These are phyloP conservation scores for Callyntrura guangdongensis DNA, from an alignment of 2,888 invertebrate species.

Conservation along the genomic window DNA sequence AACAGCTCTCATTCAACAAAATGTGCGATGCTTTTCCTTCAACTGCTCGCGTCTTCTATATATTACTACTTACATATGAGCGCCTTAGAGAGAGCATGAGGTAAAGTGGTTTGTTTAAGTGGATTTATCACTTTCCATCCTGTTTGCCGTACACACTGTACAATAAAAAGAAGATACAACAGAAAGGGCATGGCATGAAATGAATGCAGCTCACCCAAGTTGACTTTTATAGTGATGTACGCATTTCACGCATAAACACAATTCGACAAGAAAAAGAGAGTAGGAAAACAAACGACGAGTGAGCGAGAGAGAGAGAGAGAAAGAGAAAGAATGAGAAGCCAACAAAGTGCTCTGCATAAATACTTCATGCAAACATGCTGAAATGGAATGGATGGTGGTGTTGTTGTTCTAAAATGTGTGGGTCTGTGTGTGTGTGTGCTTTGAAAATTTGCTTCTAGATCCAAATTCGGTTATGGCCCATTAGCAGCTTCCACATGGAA, in stretches of 20 bases:
- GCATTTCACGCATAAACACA: slow-evolving; percentile 64
- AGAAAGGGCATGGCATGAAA: slow-evolving; percentile 54
- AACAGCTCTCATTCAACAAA: background rate
- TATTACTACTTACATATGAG: too few relatives aligned
- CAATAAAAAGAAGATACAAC: background rate
- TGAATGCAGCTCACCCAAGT: slow-evolving; percentile 65
- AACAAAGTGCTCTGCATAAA: slow-evolving; percentile 27
- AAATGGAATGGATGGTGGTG: slow-evolving; percentile 5
- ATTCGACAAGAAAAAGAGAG: slow-evolving; percentile 1
- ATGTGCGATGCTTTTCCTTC: slow-evolving; percentile 17
- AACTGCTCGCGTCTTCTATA: background rate
- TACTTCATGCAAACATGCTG: slow-evolving; percentile 11
- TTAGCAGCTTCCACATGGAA: slow-evolving; percentile 74
- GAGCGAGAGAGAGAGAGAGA: too few relatives aligned
- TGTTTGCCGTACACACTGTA: background rate
- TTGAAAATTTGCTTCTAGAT: slow-evolving; percentile 72
- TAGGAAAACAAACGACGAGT: slow-evolving; percentile 23
- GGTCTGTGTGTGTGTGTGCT: background rate
- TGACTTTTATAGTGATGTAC: slow-evolving; percentile 55
- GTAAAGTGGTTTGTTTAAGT: slow-evolving; percentile 37
- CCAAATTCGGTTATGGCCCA: slow-evolving; percentile 83
- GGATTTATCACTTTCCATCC: slow-evolving; percentile 7
- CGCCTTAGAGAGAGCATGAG: background rate
- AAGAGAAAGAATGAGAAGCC: background rate
- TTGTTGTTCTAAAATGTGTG: background rate